Conservation (phyloP, 2,888 invertebrate species). For the Lymantria monacha region DNA sequence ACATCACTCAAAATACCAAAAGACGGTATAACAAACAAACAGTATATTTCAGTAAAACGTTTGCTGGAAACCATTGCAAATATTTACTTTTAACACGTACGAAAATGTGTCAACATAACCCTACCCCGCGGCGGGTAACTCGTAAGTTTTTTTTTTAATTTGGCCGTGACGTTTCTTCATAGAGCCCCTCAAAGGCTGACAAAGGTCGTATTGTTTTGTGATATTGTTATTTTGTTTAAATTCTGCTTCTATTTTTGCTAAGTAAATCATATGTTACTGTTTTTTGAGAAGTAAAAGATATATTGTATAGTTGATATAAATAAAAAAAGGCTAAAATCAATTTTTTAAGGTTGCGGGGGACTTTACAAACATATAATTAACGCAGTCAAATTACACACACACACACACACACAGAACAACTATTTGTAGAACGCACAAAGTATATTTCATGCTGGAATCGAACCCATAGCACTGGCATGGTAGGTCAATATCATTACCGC, state of each 20-base stretch:
- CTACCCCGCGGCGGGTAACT: neutral
- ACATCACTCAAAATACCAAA: neutral
- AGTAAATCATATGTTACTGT: neutral
- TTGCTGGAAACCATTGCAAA: conserved; percentile 10
- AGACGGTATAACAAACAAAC: conserved; percentile 2
- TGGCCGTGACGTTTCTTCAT: neutral
- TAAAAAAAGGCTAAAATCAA: too few relatives aligned
- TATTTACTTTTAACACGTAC: conserved; percentile 23
- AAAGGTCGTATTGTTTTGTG: neutral
- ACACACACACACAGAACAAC: too few relatives aligned
- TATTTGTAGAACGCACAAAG: too few relatives aligned
- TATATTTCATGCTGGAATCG: too few relatives aligned
- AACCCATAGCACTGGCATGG: too few relatives aligned
- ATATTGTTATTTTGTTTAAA: neutral
- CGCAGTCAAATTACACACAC: too few relatives aligned
- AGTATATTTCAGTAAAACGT: conserved; percentile 5
- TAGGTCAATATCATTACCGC: too few relatives aligned
- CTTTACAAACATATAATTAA: too few relatives aligned
- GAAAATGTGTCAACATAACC: conserved; percentile 7
- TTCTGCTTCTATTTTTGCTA: neutral
- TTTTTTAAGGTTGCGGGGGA: too few relatives aligned
- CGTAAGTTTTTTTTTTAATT: neutral
- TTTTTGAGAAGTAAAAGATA: neutral
- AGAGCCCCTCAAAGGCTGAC: neutral
- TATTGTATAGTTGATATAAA: too few relatives aligned